Evolutionary conservation across 2,888 invertebrate genomes (phyloP).

Genomic region (Drosophila kokeensis): DNA sequence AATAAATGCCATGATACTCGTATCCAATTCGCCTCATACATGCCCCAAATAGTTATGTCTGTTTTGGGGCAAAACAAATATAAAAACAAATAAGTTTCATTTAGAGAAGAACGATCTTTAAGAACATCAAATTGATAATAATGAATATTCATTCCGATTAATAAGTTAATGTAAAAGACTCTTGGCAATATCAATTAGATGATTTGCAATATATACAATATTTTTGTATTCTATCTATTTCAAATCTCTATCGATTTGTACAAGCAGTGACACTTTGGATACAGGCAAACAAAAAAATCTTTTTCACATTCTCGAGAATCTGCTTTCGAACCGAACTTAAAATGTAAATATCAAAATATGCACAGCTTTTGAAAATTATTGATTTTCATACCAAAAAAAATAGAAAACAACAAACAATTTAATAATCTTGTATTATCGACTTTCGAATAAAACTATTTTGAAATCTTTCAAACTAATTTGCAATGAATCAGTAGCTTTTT

Average conservation of each 20-base stretch:
- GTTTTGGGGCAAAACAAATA: neutral
- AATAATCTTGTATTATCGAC: neutral
- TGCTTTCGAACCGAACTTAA: no score
- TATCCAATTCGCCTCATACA: neutral
- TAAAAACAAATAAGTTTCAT: neutral
- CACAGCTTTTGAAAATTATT: neutral
- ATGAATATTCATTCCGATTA: neutral
- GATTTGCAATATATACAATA: neutral
- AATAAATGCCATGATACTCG: constrained; percentile 1
- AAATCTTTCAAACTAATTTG: neutral
- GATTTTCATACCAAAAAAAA: neutral
- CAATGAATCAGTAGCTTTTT: neutral
- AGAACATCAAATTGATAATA: no score
- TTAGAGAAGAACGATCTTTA: neutral
- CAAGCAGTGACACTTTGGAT: neutral
- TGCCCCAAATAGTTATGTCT: neutral
- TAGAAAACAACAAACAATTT: neutral
- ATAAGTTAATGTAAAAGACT: neutral
- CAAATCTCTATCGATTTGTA: neutral
- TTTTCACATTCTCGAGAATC: neutral
- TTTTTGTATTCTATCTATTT: neutral
- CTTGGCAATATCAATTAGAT: neutral
- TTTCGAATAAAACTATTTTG: neutral
- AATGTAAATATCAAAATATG: no score
- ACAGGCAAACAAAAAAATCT: neutral